phyloP scores from a whole-genome alignment of 2,888 invertebrate species.

The Tetropium fuscum region DNA sequence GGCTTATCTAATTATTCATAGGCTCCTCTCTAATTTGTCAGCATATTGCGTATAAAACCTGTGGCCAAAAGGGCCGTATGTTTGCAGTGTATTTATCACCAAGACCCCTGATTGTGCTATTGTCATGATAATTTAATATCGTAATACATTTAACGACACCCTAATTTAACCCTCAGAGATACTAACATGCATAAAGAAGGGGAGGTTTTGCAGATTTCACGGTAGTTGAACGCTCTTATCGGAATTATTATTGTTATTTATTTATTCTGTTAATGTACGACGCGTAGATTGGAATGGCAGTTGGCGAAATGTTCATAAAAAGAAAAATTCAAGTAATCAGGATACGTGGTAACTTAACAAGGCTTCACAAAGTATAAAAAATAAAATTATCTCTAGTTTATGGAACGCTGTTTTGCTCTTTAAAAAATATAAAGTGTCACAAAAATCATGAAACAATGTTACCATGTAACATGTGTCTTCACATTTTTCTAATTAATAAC shows the following conservation, averaged over 20 bases:
- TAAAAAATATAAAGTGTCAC: too few species aligned
- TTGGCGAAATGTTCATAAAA: not conserved
- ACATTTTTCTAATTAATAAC: too few species aligned
- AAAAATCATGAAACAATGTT: too few species aligned
- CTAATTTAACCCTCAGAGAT: conserved; percentile 61
- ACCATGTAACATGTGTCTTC: too few species aligned
- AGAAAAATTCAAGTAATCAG: not conserved
- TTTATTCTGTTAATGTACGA: conserved; percentile 14
- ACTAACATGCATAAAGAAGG: conserved; percentile 40
- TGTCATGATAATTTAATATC: conserved; percentile 69
- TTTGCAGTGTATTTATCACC: conserved; percentile 67
- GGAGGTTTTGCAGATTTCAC: conserved; percentile 35
- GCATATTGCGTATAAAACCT: conserved; percentile 67
- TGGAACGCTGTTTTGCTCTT: too few species aligned
- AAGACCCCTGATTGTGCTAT: conserved; percentile 65
- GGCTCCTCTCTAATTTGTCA: conserved; percentile 62
- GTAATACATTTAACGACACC: conserved; percentile 68
- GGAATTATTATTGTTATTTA: conserved; percentile 14
- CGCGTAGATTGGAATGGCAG: not conserved
- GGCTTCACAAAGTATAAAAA: too few species aligned
- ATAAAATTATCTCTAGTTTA: too few species aligned
- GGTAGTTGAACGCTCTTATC: conserved; percentile 28
- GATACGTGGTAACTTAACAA: too few species aligned
- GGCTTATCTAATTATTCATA: conserved; percentile 63
- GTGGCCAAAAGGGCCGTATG: conserved; percentile 67